phyloP scores from a whole-genome alignment of 2,797 vertebrate species.

The Chrosomus eos region DNA sequence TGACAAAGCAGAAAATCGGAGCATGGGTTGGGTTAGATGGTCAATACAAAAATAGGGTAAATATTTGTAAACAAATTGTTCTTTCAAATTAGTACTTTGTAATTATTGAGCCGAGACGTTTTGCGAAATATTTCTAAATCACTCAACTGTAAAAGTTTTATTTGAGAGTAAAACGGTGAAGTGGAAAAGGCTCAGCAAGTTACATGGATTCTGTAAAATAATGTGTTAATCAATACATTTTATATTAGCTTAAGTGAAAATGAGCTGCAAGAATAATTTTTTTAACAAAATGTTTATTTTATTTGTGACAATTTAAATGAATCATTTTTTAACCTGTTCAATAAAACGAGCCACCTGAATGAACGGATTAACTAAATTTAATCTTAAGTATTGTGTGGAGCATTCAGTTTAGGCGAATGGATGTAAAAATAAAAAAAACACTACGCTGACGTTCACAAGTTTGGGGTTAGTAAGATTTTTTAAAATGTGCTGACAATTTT shows the following conservation, averaged over 20 bases:
- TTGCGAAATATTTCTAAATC: background rate
- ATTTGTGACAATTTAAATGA: background rate
- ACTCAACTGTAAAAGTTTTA: background rate
- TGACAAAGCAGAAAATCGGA: constrained; percentile 15
- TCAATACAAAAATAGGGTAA: background rate
- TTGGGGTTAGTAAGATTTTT: background rate
- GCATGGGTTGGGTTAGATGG: background rate
- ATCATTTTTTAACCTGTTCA: background rate
- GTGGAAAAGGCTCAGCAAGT: background rate
- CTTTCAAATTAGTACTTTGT: background rate
- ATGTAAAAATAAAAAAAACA: background rate
- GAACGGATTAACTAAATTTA: background rate
- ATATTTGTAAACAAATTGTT: background rate
- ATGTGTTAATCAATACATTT: background rate
- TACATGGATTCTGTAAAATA: background rate
- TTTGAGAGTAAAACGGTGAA: background rate
- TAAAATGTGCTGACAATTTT: background rate
- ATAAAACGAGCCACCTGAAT: background rate
- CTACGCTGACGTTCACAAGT: background rate
- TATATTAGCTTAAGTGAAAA: background rate
- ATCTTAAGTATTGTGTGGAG: background rate
- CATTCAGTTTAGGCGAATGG: background rate
- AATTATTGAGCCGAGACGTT: background rate
- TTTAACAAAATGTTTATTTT: too few relatives aligned
- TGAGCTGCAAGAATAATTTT: too few relatives aligned